Base-by-base conservation (phyloP, 2,888 invertebrate genomes). In the Noctua janthe region DNA sequence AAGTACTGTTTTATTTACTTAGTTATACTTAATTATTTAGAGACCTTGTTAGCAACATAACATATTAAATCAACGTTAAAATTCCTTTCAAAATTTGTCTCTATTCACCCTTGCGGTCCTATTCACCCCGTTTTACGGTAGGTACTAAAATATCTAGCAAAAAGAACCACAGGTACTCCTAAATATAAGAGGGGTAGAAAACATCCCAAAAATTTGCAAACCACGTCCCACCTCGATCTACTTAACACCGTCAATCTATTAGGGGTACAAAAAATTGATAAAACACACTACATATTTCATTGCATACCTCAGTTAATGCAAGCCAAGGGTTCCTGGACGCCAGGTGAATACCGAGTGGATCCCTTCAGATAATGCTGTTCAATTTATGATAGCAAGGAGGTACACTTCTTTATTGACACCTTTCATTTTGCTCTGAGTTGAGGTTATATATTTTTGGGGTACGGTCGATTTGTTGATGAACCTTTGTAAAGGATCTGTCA, bases 231-330 rank as follows among this genome's bases (percentile, higher is more conserved):
- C 17, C 76, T 67, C 54, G 81, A 86, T 84, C 87, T 84, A 76
- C 79, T 88, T 89, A 88, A 83, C 66, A 47, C 79, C 77, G 29
- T 72, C 82, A 86, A 89, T 87, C 81, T 87, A 80, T 83, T 80
- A 82, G 29, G 72, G 79, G 76, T 75, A 69, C 71, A 81, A 83
- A 78, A 87, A 86, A 85, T 80, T 89, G 84, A 86, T 88, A 90
- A 87, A 90, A 87, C 70, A 81, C 76, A 81, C 74, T 87, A 87
- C 86, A 90, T 90, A 88, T 88, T 90, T 90, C 83, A 90, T 88
- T 83, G 85, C 78, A 78, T 81, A 81, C 81, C 81, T 78, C 83
- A 78, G 87, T 86, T 87, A 89, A 89, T 89, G 88, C 87, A 83
- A 77, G 82, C 43, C 73, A 66, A 77, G 82, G 87, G 83, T 75